These are phyloP conservation scores for Podarcis muralis DNA, from an alignment of 2,113 vertebrate genomes.

Conservation along the genomic window DNA sequence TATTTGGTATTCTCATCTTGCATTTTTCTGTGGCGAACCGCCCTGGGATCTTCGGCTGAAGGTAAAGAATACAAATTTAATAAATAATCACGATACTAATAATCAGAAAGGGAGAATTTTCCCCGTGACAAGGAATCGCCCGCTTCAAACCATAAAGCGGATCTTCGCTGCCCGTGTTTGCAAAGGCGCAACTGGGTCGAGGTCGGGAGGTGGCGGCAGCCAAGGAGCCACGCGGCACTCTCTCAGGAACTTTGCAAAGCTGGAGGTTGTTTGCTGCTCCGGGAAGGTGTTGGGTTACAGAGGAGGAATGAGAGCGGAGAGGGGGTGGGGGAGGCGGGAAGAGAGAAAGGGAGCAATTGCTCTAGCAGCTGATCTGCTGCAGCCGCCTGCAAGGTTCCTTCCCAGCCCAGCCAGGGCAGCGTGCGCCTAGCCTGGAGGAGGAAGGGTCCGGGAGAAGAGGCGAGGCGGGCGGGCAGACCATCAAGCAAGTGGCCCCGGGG, in stretches of 20 bases:
- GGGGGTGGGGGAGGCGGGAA: conserved; percentile 17
- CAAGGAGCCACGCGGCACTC: conserved; percentile 40
- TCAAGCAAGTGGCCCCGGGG: not conserved
- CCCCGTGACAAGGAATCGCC: too few species aligned
- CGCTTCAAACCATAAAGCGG: not conserved
- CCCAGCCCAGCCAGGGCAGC: not conserved
- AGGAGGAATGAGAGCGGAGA: conserved; percentile 41
- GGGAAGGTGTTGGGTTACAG: conserved; percentile 75
- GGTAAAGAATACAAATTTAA: too few species aligned
- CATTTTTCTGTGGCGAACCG: too few species aligned
- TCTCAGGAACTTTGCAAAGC: conserved; percentile 47
- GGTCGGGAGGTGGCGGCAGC: conserved; percentile 59
- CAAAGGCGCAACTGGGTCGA: not conserved
- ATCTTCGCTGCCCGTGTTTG: not conserved
- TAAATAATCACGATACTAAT: too few species aligned
- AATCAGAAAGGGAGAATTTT: not conserved
- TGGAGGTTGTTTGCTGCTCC: conserved; percentile 68
- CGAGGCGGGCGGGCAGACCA: not conserved
- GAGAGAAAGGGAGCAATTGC: not conserved
- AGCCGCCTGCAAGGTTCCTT: not conserved
- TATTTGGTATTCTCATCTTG: too few species aligned
- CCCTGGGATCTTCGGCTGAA: too few species aligned
- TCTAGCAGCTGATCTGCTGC: not conserved
- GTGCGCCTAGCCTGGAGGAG: not conserved
- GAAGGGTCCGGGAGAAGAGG: not conserved